Base-by-base conservation (phyloP, 2,797 vertebrate species). In the Falco novaeseelandiae region DNA sequence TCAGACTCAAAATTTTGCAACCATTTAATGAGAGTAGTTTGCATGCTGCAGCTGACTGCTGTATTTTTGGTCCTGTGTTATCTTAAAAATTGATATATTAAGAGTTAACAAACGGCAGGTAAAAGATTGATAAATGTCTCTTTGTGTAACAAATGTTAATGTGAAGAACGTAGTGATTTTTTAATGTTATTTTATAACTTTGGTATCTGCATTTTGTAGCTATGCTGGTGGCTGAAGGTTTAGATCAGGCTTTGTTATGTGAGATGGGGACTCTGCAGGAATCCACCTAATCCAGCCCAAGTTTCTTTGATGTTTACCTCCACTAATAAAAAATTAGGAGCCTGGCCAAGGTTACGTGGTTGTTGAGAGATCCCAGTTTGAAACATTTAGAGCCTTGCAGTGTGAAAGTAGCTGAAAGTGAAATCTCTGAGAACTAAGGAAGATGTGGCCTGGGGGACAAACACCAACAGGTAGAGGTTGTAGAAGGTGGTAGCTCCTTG, bases 301-400 rank as follows among this genome's bases (percentile, higher is more conserved):
- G 49, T 55, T 84, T 79, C 94, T 97, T 95, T 96, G 93, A 96
- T 89, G 67, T 96, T 96, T 97, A 96, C 92, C 94, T 96, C 89
- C 87, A 63, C 74, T 94, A 89, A 93, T 92, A 94, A 96, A 96
- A 95, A 87, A 78, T 93, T 40, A 89, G 86, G 92, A 96, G 42
- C n/a, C 83, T 83, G 77, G 89, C 96, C 95, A 95, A 94, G 85
- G 84, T 82, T 84, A 85, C 74, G 11, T 65, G 67, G 27, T 6
- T 93, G 71, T 89, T 92, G 90, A 96, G 54, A 92, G 81, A 87
- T 95, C 88, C 25, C 89, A 78, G 86, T 96, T 83, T 85, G 90
- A 96, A 94, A 57, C 80, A 54, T 65, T 95, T 40, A 89, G 81
- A 65, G 67, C 49, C 80, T 90, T 92, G 84, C 78, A 58, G 44